A percentile compares a stretch with the other conserved stretches of the same genome.
phyloP scores from a whole-genome alignment of 2,888 invertebrate genomes.

The Cephus spinipes region DNA sequence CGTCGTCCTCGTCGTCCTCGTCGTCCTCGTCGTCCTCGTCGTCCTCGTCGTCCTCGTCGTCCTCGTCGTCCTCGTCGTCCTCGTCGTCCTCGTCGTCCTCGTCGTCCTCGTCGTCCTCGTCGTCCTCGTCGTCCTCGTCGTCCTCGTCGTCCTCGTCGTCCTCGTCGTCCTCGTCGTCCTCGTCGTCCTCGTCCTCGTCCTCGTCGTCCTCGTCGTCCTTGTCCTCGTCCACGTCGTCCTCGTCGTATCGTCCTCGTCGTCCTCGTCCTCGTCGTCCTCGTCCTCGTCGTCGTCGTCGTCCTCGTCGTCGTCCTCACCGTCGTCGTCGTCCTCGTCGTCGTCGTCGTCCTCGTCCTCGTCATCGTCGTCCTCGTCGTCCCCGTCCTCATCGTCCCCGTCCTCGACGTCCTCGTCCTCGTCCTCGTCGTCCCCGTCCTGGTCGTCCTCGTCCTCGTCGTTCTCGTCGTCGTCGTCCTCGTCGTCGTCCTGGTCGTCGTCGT shows the following conservation, averaged over 20 bases:
- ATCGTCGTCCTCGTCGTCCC: too few species aligned
- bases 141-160: conserved; percentile 15
- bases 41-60: background rate
- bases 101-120: background rate
- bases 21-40: background rate
- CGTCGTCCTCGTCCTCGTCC: conserved; percentile 11
- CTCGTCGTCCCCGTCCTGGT: too few species aligned
- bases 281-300: background rate
- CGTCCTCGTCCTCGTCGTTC: too few species aligned
- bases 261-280: background rate
- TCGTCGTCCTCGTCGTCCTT: conserved; percentile 3
- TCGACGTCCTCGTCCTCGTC: too few species aligned
- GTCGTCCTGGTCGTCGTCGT: background rate
- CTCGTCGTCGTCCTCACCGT: background rate
- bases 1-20: conserved; percentile 6
- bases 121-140: background rate
- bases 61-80: background rate
- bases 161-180: conserved; percentile 12
- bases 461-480: background rate
- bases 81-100: background rate
- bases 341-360: background rate
- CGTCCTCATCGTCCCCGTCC: too few species aligned
- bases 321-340: too few species aligned
- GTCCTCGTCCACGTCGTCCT: too few species aligned
- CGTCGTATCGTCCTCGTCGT: too few species aligned